Conservation (phyloP, 2,888 invertebrate genomes). For the Spodoptera littoralis region DNA sequence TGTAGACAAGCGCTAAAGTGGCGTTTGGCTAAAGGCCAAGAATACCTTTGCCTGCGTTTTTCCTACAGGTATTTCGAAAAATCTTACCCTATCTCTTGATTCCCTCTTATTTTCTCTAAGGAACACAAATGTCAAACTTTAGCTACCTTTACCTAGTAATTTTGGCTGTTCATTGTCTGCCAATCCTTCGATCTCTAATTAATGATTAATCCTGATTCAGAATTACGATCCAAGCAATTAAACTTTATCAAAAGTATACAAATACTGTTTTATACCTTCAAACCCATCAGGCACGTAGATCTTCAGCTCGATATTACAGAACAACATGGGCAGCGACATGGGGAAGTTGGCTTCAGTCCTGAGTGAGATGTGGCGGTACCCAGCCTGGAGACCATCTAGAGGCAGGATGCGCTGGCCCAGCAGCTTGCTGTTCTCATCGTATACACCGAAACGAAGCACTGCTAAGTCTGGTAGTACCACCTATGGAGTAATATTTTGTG, state of each 20-base stretch:
- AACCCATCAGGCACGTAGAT: conserved; percentile 99
- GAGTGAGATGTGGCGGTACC: conserved; percentile 98
- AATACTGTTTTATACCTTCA: conserved; percentile 90
- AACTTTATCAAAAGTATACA: background rate
- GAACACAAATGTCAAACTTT: no score
- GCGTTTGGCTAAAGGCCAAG: no score
- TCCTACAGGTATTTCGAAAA: no score
- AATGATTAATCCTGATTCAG: no score
- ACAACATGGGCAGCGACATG: conserved; percentile 99
- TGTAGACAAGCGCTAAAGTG: no score
- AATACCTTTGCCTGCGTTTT: no score
- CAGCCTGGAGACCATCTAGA: conserved; percentile 98
- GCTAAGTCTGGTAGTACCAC: conserved; percentile 99
- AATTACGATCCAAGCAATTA: no score
- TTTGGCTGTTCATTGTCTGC: no score
- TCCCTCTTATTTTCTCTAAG: no score
- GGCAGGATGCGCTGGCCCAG: conserved; percentile 99
- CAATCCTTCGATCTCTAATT: no score
- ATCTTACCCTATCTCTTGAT: no score
- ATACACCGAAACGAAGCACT: conserved; percentile 98
- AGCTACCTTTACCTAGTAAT: no score
- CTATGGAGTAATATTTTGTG: conserved; percentile 71
- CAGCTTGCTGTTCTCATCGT: conserved; percentile 98
- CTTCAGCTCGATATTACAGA: conserved; percentile 99
- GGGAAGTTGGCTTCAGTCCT: conserved; percentile 99